Percentiles rank a stretch among this genome's conserved stretches.
phyloP scores from a whole-genome alignment of 2,113 vertebrate species.

The Seriola aureovittata region DNA sequence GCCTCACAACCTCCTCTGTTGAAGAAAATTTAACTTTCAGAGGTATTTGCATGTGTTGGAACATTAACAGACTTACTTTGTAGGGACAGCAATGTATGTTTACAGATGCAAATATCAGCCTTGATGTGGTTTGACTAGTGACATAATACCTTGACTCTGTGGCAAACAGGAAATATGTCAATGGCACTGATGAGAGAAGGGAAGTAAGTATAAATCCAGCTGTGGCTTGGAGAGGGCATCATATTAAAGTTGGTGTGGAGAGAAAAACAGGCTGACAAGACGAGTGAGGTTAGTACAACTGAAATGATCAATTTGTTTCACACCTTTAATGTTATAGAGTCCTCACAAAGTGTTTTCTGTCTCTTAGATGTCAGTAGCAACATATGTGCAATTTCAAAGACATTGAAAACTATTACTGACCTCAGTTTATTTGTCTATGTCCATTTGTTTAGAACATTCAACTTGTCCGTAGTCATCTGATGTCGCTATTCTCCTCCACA shows the following conservation, averaged over 20 bases:
- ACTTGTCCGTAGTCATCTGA: neutral
- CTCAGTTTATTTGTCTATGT: neutral
- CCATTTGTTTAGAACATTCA: neutral
- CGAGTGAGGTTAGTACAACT: neutral
- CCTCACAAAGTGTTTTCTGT: neutral
- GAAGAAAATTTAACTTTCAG: neutral
- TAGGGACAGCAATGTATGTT: neutral
- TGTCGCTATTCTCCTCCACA: neutral
- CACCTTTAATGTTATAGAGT: too few species aligned
- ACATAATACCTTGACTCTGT: neutral
- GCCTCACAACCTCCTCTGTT: too few species aligned
- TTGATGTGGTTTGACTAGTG: neutral
- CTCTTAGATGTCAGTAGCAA: neutral
- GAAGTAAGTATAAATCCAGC: neutral
- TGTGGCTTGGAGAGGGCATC: neutral
- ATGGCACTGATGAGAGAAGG: rapidly evolving
- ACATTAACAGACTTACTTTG: neutral
- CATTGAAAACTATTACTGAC: neutral
- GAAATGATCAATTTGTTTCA: too few species aligned
- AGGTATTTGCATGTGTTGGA: neutral
- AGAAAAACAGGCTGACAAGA: neutral
- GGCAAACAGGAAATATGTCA: neutral
- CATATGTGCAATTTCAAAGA: neutral
- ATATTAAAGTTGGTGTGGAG: neutral
- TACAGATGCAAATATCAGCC: neutral